Base-by-base conservation (phyloP, 2,888 invertebrate genomes). In the Gerris lacustris region DNA sequence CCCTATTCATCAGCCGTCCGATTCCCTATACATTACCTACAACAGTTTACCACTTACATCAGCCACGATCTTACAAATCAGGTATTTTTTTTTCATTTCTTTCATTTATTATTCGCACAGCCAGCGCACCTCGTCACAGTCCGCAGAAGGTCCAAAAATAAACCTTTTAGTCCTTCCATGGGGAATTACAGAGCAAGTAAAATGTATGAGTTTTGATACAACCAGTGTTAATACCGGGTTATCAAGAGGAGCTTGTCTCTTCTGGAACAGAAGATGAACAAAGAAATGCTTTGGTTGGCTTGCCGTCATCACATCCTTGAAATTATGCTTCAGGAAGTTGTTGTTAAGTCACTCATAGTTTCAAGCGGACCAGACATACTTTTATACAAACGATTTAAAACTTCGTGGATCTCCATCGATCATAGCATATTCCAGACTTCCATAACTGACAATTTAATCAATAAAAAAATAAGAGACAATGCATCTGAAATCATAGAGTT, bases 321-420 rank as follows among this genome's bases (percentile, higher is more conserved):
- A 63, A n/a, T 62, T 63, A 62, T 15, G 31, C 43, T 63, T 63
- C 63, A 69, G 44, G 17, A n/a, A 55, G n/a, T 62, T 15, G n/a
- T 62, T 63, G 15, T 11, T 4, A 2, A 18, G 47, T 18, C 68
- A 44, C 4, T 44, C 45, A 45, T 2, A 45, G 63, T 31, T 47
- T 47, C 64, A 15, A 63, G 66, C 66, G 71, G 69, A 9, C 69
- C 44, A 45, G 67, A 67, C 44, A 66, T 63, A 44, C 44, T 11
- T 31, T n/a, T 68, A 63, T 71, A 66, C 45, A 64, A 69, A 69
- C 5, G n/a, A 63, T 69, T 69, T 69, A 31, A 55, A 69, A 62
- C 15, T 5, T 5, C 43, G 4, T 69, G 66, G 69, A 44, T 15
- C 18, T 44, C 63, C 44, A 15, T 69, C 44, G 18, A 69, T 63